Evolutionary conservation across 2,113 vertebrate genomes (phyloP).

Genomic region (Neolamprologus fasciatus): DNA sequence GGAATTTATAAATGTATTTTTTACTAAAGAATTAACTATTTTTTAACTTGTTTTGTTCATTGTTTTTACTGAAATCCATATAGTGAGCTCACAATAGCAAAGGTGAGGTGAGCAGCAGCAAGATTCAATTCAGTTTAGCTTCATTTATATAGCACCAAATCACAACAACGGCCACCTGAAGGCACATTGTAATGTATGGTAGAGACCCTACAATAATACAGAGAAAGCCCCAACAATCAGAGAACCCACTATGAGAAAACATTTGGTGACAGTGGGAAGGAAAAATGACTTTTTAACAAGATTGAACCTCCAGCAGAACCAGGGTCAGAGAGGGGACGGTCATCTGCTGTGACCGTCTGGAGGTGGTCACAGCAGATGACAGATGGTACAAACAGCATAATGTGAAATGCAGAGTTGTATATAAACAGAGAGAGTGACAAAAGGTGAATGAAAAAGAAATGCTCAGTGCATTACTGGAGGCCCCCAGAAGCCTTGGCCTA

Average conservation of each 20-base stretch:
- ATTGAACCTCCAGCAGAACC: not conserved
- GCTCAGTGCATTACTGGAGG: not conserved
- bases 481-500: not conserved
- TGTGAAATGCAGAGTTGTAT: not conserved
- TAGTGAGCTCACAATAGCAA: not conserved
- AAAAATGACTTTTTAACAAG: not conserved
- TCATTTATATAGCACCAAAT: not conserved
- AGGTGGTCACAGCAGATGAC: not conserved
- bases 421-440: not conserved
- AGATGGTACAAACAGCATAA: not conserved
- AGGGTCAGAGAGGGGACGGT: not conserved
- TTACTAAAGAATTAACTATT: constrained; percentile 63
- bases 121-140: not conserved
- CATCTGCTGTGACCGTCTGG: not conserved
- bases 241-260: not conserved
- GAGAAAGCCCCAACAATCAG: not conserved
- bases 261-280: not conserved
- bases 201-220: not conserved
- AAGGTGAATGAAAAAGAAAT: not conserved
- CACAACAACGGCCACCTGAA: not conserved
- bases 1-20: constrained; percentile 64
- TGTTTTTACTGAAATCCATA: not conserved
- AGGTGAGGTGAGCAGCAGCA: not conserved
- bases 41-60: constrained; percentile 30
- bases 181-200: not conserved